Conservation (phyloP, 2,797 vertebrate species). For the Furcifer pardalis region DNA sequence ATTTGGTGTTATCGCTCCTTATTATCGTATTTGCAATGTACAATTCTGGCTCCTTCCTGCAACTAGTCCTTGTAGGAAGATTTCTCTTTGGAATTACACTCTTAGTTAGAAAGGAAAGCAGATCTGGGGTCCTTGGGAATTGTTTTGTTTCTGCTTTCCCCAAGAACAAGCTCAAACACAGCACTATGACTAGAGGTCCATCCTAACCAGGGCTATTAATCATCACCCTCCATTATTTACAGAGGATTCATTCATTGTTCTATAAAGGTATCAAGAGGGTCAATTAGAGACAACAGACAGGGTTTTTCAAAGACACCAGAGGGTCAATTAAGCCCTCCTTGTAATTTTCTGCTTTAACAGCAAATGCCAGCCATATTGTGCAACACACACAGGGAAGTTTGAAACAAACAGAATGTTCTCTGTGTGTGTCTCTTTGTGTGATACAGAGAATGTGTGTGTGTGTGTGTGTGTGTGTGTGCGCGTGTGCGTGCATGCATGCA, state of each 20-base stretch:
- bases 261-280: constrained; percentile 97
- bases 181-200: constrained; percentile 80
- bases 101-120: constrained; percentile 57
- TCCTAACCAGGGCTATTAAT: constrained; percentile 95
- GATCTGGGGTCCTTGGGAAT: constrained; percentile 59
- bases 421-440: no score
- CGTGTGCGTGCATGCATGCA: background rate
- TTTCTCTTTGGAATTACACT: constrained; percentile 62
- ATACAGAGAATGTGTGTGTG: no score
- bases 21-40: constrained; percentile 34
- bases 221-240: constrained; percentile 97
- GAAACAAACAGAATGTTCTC: constrained; percentile 70
- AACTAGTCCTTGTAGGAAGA: constrained; percentile 41
- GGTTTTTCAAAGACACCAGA: constrained; percentile 89
- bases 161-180: constrained; percentile 66
- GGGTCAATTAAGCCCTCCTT: constrained; percentile 89
- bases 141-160: background rate
- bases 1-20: background rate
- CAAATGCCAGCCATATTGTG: constrained; percentile 77
- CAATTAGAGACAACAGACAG: constrained; percentile 95
- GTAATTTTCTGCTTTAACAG: constrained; percentile 89
- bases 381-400: constrained; percentile 71
- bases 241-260: constrained; percentile 95
- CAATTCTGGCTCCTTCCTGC: constrained; percentile 39
- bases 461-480: no score